Evolutionary conservation across 1,140 invertebrate species (phyloP), one percentile per base, ranked within the genome.

Genomic region (Zaprionus africanus): DNA sequence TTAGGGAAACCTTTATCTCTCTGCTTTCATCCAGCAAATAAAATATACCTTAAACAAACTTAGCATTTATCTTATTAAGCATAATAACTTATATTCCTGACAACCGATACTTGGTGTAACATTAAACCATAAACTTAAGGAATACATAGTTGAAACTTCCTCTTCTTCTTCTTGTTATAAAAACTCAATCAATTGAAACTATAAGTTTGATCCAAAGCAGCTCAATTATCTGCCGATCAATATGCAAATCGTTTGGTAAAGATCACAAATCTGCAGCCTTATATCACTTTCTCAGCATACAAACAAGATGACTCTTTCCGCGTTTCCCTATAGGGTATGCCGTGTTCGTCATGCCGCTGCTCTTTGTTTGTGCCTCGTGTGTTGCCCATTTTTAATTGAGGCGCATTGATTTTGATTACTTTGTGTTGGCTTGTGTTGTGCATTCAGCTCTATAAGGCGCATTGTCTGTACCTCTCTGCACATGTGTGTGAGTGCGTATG

Each of bases 391-490:
- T 74, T 88, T 79, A 90, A 88, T 90, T 88, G 81, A 79, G 64
- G 62, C 59, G 84, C 84, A 88, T 88, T 87, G 85, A 90, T 90
- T 88, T 90, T 76, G 85, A 88, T 88, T 81, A 60, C 43, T 66
- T 69, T 51, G 46, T 51, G 28, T 73, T 76, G 57, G 71, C 65
- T 69, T 49, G 46, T 49, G 28, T 72, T 76, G 57, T 76, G 67
- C 67, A 76, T 62, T 51, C 60, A 38, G 31, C 66, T 53, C 68
- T 75, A 78, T 81, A 64, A 12, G 41, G 65, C 43, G 15, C 64
- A 81, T 69, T 81, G 75, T 80, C 28, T 64, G 57, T 67, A 54
- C 54, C 70, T 65, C 38, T 36, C 22, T 71, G 75, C 7, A 7
- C 0, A 28, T 57, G 56, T 60, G 38, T 56, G 13, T 64, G 26